Evolutionary conservation across 2,797 vertebrate species (phyloP).

Genomic region (Crypturellus tataupa): DNA sequence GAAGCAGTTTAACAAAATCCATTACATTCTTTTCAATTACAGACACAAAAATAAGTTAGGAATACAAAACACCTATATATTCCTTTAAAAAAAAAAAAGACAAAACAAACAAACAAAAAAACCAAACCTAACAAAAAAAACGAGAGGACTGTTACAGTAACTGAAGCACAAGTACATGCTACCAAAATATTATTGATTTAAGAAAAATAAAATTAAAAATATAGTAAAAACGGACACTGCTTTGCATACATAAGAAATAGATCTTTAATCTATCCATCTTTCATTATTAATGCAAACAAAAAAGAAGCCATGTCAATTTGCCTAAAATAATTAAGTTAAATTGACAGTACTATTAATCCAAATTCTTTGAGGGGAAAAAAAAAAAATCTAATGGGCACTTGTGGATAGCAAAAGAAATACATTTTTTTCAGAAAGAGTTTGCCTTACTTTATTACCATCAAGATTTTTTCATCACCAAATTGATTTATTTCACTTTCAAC

Average conservation of each 20-base stretch:
- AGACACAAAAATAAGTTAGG: conserved; percentile 60
- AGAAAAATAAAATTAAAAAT: conserved; percentile 18
- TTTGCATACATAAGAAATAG: neutral
- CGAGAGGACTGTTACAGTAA: neutral
- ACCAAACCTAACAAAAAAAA: too few relatives aligned
- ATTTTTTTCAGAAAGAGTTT: neutral
- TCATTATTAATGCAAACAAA: conserved; percentile 31
- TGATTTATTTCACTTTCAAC: neutral
- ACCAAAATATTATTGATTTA: conserved; percentile 12
- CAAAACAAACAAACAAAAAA: too few relatives aligned
- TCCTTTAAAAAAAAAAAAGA: neutral
- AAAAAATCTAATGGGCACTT: conserved; percentile 45
- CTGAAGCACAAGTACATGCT: conserved; percentile 26
- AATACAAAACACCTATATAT: conserved; percentile 26
- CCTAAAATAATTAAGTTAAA: conserved; percentile 28
- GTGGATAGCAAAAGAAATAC: conserved; percentile 7
- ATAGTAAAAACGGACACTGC: conserved; percentile 1
- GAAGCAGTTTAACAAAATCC: conserved; percentile 30
- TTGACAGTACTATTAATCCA: neutral
- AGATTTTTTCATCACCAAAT: neutral
- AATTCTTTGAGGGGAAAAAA: neutral
- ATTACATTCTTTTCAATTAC: conserved; percentile 65
- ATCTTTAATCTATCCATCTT: neutral
- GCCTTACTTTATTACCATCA: neutral
- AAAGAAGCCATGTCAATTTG: neutral